Conservation (phyloP, 2,113 vertebrate species). For the Gymnarchus niloticus region DNA sequence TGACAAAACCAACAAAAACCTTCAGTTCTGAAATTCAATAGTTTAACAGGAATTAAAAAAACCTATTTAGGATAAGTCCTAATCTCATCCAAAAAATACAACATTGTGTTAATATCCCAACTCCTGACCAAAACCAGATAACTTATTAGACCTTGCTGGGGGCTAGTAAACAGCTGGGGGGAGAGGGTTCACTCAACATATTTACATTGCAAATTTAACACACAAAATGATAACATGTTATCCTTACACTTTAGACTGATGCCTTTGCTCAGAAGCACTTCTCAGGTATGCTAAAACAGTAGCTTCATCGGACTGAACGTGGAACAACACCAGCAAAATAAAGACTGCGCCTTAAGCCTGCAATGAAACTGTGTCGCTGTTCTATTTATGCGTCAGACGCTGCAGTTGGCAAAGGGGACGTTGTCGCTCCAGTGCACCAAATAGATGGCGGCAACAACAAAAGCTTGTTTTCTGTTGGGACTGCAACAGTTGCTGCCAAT, state of each 20-base stretch:
- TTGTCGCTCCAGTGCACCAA: neutral
- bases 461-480: neutral
- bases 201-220: neutral
- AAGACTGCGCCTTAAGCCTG: neutral
- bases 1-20: neutral
- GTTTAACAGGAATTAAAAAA: neutral
- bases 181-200: neutral
- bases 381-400: neutral
- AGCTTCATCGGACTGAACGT: neutral
- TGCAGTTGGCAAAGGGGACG: neutral
- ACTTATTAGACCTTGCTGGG: neutral
- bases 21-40: neutral
- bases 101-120: neutral
- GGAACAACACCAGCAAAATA: neutral
- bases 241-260: neutral
- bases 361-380: neutral
- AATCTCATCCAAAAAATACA: neutral
- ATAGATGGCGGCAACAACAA: conserved; percentile 8
- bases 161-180: neutral
- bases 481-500: conserved; percentile 8
- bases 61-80: neutral
- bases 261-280: neutral
- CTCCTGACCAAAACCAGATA: neutral
- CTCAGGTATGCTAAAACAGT: neutral
- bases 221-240: neutral